phyloP scores from a whole-genome alignment of 2,888 invertebrate genomes.

The Criorhina ranunculi region DNA sequence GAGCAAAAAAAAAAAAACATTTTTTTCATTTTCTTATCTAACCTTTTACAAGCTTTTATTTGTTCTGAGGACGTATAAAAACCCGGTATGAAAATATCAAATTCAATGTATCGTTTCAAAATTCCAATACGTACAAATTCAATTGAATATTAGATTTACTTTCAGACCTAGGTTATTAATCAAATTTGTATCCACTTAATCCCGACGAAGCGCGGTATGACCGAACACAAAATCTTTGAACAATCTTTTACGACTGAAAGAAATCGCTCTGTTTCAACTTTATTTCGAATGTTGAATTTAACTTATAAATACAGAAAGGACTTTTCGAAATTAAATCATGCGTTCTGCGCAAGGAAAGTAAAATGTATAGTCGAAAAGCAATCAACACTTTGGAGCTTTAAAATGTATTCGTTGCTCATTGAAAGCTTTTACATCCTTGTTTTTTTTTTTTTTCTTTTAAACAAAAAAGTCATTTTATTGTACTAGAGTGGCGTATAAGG shows the following conservation, averaged over 20 bases:
- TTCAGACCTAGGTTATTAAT: constrained; percentile 27
- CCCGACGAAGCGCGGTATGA: constrained; percentile 45
- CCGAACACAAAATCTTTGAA: constrained; percentile 45
- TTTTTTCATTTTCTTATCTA: constrained; percentile 54
- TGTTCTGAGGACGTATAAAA: constrained; percentile 1
- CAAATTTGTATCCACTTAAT: constrained; percentile 56
- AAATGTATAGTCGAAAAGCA: constrained; percentile 43
- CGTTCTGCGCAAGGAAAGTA: constrained; percentile 45
- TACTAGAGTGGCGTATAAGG: no score
- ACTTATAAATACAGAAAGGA: constrained; percentile 15
- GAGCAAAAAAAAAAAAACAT: not conserved
- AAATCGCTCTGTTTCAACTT: constrained; percentile 49
- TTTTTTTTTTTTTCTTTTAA: no score
- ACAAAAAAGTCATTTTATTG: no score
- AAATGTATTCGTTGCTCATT: constrained; percentile 43
- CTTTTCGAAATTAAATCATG: constrained; percentile 23
- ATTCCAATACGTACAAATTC: not conserved
- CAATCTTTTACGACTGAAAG: constrained; percentile 57
- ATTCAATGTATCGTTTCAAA: not conserved
- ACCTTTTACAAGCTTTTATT: constrained; percentile 49
- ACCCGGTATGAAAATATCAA: constrained; percentile 10
- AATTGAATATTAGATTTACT: constrained; percentile 22
- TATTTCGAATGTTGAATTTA: constrained; percentile 48
- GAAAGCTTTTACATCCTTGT: not conserved
- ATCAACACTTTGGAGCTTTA: constrained; percentile 20